Percentiles rank a stretch among this genome's conserved stretches.
Evolutionary conservation across 2,797 vertebrate genomes (phyloP).

Genomic region (Lepilemur ruficaudatus): DNA sequence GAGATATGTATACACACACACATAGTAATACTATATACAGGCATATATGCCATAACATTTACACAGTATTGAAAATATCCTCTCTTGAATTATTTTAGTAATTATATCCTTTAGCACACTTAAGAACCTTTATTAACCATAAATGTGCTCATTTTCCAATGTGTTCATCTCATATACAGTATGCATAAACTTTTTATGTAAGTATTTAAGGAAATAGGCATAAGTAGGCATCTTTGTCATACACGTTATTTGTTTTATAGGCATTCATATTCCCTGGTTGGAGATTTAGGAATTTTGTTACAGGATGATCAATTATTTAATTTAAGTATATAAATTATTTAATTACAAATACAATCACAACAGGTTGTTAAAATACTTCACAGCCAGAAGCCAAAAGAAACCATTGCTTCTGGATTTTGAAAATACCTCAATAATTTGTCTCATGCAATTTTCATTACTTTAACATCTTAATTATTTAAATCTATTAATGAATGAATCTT

Average conservation of each 20-base stretch:
- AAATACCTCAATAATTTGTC: not conserved
- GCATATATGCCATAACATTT: not conserved
- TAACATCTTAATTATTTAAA: slow-evolving; percentile 48
- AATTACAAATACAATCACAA: slow-evolving; percentile 44
- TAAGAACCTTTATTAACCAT: not conserved
- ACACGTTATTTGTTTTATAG: not conserved
- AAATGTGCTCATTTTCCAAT: not conserved
- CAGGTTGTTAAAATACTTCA: not conserved
- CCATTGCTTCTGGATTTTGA: not conserved
- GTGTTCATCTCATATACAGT: not conserved
- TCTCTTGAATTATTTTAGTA: slow-evolving; percentile 15
- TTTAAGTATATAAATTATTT: slow-evolving; percentile 67
- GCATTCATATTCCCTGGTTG: not conserved
- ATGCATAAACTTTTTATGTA: not conserved
- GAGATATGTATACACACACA: not conserved
- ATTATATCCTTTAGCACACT: not conserved
- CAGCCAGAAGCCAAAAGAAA: not conserved
- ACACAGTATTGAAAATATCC: not conserved
- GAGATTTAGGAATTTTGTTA: slow-evolving; percentile 25
- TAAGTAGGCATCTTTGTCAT: not conserved
- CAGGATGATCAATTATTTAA: slow-evolving; percentile 60
- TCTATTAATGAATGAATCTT: not conserved
- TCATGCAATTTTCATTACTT: slow-evolving; percentile 24
- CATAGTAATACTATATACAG: not conserved
- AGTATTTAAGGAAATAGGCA: slow-evolving; percentile 38